phyloP scores from a whole-genome alignment of 2,888 invertebrate genomes.

The Nomada fucata region DNA sequence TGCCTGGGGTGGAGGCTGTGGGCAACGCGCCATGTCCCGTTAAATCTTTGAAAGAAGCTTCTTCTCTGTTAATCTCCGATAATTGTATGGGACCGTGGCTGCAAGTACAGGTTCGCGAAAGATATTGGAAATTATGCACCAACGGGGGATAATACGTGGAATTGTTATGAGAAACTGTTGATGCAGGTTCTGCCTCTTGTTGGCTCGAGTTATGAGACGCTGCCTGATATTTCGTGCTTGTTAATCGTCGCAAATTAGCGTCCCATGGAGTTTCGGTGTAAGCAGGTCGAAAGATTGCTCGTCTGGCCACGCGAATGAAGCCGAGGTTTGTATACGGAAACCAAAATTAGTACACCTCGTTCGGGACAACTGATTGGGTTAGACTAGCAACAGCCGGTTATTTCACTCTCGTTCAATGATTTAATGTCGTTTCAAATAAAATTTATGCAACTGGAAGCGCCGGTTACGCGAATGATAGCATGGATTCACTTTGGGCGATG shows the following conservation, averaged over 20 bases:
- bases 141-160: not conserved
- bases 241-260: not conserved
- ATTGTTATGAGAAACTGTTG: not conserved
- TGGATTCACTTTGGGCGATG: too few species aligned
- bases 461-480: too few species aligned
- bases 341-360: too few species aligned
- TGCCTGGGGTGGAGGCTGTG: not conserved
- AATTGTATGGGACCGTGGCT: constrained; percentile 4
- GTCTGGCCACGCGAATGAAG: not conserved
- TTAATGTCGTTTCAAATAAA: too few species aligned
- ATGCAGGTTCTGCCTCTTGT: not conserved
- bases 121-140: constrained; percentile 12
- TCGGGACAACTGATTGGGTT: too few species aligned
- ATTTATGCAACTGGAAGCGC: too few species aligned
- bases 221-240: not conserved
- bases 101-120: not conserved
- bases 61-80: constrained; percentile 14
- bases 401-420: too few species aligned
- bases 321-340: not conserved
- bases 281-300: constrained; percentile 3
- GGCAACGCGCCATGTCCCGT: not conserved
- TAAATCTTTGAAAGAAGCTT: constrained; percentile 11
- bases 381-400: too few species aligned
- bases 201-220: not conserved
- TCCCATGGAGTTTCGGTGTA: not conserved